Evolutionary conservation across 2,797 vertebrate genomes (phyloP).

Genomic region (Pempheris klunzingeri): DNA sequence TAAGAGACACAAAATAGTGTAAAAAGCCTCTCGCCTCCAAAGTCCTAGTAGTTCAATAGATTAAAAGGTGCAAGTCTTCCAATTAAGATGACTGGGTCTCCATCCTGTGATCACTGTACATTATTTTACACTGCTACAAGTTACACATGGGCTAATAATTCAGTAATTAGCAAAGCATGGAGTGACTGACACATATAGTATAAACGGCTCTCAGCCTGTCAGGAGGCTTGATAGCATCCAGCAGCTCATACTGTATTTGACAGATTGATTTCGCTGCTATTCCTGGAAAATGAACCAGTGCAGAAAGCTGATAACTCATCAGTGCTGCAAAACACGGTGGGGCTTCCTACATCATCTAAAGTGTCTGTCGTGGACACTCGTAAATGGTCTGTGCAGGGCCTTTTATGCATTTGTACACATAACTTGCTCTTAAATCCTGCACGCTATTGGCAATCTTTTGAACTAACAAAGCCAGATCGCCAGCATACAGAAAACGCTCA

Average conservation of each 20-base stretch:
- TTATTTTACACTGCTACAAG: slow-evolving; percentile 76
- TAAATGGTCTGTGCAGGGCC: not conserved
- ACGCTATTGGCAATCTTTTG: not conserved
- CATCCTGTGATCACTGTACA: slow-evolving; percentile 76
- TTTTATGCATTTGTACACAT: not conserved
- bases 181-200: slow-evolving; percentile 74
- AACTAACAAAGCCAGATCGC: not conserved
- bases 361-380: not conserved
- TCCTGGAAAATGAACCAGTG: slow-evolving; percentile 48
- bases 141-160: slow-evolving; percentile 77
- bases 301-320: slow-evolving; percentile 39
- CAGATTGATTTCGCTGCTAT: slow-evolving; percentile 59
- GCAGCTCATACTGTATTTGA: slow-evolving; percentile 63
- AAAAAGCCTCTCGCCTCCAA: slow-evolving; percentile 58
- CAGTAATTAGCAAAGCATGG: slow-evolving; percentile 80
- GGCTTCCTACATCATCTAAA: slow-evolving; percentile 8
- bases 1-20: slow-evolving; percentile 46
- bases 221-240: slow-evolving; percentile 69
- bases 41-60: slow-evolving; percentile 64
- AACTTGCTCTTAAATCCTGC: not conserved
- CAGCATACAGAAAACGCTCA: not conserved
- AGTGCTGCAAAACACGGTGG: not conserved
- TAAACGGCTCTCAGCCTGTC: slow-evolving; percentile 66
- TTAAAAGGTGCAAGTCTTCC: slow-evolving; percentile 74
- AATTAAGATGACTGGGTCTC: slow-evolving; percentile 71